These are phyloP conservation scores for Pipistrellus nathusii DNA, from an alignment of 2,797 vertebrate genomes.

Conservation along the genomic window DNA sequence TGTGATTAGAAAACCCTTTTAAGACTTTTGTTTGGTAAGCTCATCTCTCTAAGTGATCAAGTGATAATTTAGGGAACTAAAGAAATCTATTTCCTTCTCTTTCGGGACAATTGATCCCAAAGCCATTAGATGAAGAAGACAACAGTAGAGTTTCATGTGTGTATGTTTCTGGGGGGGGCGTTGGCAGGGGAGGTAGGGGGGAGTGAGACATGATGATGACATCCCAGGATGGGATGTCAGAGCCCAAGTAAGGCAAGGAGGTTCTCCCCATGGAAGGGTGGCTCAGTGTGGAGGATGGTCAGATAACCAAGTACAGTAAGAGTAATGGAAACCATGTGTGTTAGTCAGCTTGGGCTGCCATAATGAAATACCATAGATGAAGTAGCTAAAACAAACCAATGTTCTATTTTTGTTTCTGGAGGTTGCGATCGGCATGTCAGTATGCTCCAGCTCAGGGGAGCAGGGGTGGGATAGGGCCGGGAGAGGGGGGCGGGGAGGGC, in stretches of 20 bases:
- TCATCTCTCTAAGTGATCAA: background rate
- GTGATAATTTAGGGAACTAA: background rate
- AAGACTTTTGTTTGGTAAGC: background rate
- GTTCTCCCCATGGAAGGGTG: background rate
- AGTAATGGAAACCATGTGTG: background rate
- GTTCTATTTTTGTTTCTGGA: background rate
- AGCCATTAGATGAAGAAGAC: background rate
- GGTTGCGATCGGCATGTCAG: background rate
- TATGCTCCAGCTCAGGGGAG: too few relatives aligned
- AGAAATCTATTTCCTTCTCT: background rate
- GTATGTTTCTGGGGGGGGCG: too few relatives aligned
- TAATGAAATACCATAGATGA: background rate
- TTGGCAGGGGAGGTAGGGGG: too few relatives aligned
- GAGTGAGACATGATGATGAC: too few relatives aligned
- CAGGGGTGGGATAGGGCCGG: accelerated
- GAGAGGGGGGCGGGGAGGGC: accelerated
- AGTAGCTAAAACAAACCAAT: background rate
- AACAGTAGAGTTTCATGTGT: background rate
- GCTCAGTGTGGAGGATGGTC: background rate
- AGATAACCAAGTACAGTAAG: background rate
- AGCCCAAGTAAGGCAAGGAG: background rate
- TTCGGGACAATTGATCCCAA: background rate
- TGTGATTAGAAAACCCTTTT: background rate
- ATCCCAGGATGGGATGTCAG: background rate
- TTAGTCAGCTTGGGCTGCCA: background rate